phyloP scores from a whole-genome alignment of 2,113 vertebrate genomes.

The Toxotes chatareus region DNA sequence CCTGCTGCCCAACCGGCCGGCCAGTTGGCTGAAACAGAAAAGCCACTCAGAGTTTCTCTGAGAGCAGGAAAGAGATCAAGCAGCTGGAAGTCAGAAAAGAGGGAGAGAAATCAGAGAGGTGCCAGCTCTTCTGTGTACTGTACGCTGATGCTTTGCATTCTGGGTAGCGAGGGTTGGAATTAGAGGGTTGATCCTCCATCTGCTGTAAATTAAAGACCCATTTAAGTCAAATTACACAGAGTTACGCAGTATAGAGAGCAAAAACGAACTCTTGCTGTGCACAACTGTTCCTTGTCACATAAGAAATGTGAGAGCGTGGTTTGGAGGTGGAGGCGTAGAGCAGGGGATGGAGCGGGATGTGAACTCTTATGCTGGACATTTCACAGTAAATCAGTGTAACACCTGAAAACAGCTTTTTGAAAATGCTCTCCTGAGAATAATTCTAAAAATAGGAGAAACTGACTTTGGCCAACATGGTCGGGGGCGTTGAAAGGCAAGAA shows the following conservation, averaged over 20 bases:
- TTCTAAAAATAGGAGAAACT: too few relatives aligned
- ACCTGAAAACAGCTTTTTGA: too few relatives aligned
- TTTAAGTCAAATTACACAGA: neutral
- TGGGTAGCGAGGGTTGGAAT: neutral
- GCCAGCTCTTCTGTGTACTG: neutral
- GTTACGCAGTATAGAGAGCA: rapidly evolving
- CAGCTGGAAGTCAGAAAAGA: constrained; percentile 23
- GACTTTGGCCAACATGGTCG: too few relatives aligned
- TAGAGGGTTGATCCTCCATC: neutral
- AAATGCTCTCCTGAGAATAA: too few relatives aligned
- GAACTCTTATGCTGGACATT: too few relatives aligned
- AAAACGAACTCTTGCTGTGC: neutral
- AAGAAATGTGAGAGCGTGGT: neutral
- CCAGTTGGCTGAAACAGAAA: constrained; percentile 53
- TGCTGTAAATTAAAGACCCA: neutral
- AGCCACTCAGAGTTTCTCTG: constrained; percentile 45
- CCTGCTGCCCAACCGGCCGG: constrained; percentile 38
- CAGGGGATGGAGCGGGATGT: too few relatives aligned
- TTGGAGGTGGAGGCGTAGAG: too few relatives aligned
- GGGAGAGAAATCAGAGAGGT: neutral
- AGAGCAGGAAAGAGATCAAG: constrained; percentile 44
- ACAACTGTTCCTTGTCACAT: neutral
- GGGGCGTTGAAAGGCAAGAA: too few relatives aligned
- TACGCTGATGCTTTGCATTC: constrained; percentile 4
- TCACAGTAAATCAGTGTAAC: too few relatives aligned